Evolutionary conservation across 2,888 invertebrate genomes (phyloP), one percentile per base, ranked within the genome.

Genomic region (Sarcophaga subvicina): DNA sequence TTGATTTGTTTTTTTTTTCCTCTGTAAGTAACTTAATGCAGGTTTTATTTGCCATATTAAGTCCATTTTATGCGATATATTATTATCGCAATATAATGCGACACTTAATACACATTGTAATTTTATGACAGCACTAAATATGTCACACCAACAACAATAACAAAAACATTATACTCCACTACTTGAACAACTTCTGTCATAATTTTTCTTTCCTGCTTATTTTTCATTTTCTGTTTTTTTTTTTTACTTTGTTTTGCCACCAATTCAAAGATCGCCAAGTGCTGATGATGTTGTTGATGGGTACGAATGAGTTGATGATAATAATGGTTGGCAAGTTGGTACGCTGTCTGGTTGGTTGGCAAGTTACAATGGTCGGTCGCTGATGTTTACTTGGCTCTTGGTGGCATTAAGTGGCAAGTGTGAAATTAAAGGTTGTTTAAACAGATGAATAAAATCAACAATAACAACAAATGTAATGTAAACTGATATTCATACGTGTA

Each of bases 121-220:
- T 86, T 88, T 88, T 87, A 88, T 88, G 88, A 86, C 88, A 84
- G 84, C 85, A 87, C 82, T 88, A 87, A 88, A 85, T 82, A 78
- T 88, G 88, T 85, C 88, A 86, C 84, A 66, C 79, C 49, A 66
- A 71, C 62, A 3, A 49, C 14, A 49, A 11, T 2, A 0, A 49
- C 49, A 49, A 37, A 6, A 37, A 6, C 37, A 37, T 37, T 37
- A 37, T 37, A 37, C 37, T 37, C 37, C 37, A 54, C 54, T 14
- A 17, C 54, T 54, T 54, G 12, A 54, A 12, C 54, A 54, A 54
- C 54, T 12, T 54, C 17, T 54, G 54, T 54, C 54, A 54, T 54
- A 54, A 17, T 54, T 14, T 54, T 54, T 54, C 37, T 37, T 37
- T 37, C 37, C 59, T 59, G 59, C 59, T 59, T 59, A 14, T 59